phyloP scores from a whole-genome alignment of 2,113 vertebrate genomes.

The Bubalus kerabau region DNA sequence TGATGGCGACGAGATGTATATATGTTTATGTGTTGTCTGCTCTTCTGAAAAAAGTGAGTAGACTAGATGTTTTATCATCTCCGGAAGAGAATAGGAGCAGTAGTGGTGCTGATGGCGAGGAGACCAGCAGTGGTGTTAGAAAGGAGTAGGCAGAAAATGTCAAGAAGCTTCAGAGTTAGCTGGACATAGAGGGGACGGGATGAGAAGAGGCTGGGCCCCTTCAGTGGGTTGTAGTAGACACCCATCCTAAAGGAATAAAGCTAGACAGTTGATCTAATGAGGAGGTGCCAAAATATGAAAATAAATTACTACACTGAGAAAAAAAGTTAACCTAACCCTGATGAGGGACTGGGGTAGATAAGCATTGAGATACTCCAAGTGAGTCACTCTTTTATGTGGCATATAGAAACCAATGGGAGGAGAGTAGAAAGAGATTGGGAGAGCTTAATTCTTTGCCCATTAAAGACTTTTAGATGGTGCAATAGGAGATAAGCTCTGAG shows the following conservation, averaged over 20 bases:
- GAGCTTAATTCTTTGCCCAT: not conserved
- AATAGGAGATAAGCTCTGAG: not conserved
- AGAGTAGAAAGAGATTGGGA: not conserved
- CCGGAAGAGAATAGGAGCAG: not conserved
- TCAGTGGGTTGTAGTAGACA: not conserved
- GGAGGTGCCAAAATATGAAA: not conserved
- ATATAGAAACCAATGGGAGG: not conserved
- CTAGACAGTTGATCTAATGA: not conserved
- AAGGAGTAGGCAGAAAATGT: not conserved
- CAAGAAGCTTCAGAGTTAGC: not conserved
- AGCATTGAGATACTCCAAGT: not conserved
- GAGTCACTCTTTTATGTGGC: not conserved
- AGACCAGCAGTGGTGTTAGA: not conserved
- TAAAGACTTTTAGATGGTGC: not conserved
- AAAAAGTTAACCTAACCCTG: not conserved
- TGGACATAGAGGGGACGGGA: not conserved
- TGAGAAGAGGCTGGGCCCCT: not conserved
- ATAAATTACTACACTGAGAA: not conserved
- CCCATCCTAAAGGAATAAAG: not conserved
- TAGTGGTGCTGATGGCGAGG: not conserved
- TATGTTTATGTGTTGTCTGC: not conserved
- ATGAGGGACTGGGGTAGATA: not conserved
- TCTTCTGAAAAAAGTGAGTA: not conserved
- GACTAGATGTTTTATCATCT: not conserved
- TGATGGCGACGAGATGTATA: not conserved